These are phyloP conservation scores for Mormoops blainvillei DNA, from an alignment of 2,113 vertebrate species.

Conservation along the genomic window DNA sequence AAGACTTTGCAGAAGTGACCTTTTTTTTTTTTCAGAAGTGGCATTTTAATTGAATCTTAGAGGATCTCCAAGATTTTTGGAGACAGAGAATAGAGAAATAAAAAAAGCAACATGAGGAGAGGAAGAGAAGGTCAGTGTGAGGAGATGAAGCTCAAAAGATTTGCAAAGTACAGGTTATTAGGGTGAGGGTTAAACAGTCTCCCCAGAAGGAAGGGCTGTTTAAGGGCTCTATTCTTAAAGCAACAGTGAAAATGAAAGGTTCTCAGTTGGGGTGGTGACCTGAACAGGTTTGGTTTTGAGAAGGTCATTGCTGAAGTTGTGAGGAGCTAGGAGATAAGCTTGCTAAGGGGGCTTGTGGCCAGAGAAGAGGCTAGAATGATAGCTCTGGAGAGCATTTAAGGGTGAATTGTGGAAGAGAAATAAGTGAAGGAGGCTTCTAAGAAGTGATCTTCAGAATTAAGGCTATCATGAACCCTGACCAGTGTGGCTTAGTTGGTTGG, in stretches of 20 bases:
- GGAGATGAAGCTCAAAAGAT: neutral
- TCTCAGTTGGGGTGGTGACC: neutral
- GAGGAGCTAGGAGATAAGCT: no score
- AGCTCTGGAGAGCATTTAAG: neutral
- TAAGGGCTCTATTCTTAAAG: neutral
- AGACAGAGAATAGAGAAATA: neutral
- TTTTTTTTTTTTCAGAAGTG: neutral
- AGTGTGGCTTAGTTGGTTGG: no score
- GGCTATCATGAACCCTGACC: neutral
- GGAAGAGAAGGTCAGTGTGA: neutral
- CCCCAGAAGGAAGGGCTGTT: no score
- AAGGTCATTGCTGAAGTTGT: neutral
- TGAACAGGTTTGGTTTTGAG: neutral
- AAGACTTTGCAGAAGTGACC: neutral
- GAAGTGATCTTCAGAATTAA: neutral
- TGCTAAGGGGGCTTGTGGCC: no score
- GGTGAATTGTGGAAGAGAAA: neutral
- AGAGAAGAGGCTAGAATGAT: neutral
- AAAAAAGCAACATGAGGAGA: neutral
- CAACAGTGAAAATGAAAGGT: neutral
- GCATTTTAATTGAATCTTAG: neutral
- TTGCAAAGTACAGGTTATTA: neutral
- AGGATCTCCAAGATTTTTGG: neutral
- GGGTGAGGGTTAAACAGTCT: neutral
- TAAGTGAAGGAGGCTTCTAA: fast-evolving